Evolutionary conservation across 2,113 vertebrate genomes (phyloP).

Genomic region (Verasper variegatus): DNA sequence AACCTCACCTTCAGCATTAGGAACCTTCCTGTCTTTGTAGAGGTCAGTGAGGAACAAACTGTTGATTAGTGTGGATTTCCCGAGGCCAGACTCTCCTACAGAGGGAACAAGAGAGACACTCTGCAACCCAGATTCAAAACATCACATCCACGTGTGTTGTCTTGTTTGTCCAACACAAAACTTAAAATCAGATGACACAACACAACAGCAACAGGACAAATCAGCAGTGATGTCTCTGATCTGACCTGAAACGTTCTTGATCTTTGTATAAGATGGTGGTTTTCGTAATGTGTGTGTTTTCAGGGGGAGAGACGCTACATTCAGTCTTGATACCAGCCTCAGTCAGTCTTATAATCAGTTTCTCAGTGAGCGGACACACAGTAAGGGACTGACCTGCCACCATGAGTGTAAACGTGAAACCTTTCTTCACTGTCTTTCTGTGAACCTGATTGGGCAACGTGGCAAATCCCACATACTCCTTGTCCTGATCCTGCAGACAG

Average conservation of each 20-base stretch:
- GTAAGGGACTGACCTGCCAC: constrained; percentile 87
- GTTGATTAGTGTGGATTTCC: constrained; percentile 95
- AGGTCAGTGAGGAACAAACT: constrained; percentile 96
- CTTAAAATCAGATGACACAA: too few species aligned
- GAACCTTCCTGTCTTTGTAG: constrained; percentile 82
- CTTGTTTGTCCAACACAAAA: too few species aligned
- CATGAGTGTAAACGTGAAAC: constrained; percentile 97
- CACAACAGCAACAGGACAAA: too few species aligned
- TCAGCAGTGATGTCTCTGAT: too few species aligned
- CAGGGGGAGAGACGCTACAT: too few species aligned
- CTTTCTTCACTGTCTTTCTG: constrained; percentile 95
- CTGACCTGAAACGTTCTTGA: too few species aligned
- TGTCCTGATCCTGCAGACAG: constrained; percentile 82
- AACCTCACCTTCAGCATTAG: constrained; percentile 77
- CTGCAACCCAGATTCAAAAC: background rate
- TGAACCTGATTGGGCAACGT: constrained; percentile 94
- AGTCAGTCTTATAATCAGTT: background rate
- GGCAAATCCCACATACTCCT: constrained; percentile 89
- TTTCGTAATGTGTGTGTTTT: too few species aligned
- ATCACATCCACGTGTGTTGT: background rate
- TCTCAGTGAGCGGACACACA: too few species aligned
- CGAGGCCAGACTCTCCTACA: constrained; percentile 93
- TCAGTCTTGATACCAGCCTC: background rate
- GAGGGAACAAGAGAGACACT: background rate
- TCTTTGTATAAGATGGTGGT: too few species aligned